Base-by-base conservation (phyloP, 2,113 vertebrate species). In the Murina feae region DNA sequence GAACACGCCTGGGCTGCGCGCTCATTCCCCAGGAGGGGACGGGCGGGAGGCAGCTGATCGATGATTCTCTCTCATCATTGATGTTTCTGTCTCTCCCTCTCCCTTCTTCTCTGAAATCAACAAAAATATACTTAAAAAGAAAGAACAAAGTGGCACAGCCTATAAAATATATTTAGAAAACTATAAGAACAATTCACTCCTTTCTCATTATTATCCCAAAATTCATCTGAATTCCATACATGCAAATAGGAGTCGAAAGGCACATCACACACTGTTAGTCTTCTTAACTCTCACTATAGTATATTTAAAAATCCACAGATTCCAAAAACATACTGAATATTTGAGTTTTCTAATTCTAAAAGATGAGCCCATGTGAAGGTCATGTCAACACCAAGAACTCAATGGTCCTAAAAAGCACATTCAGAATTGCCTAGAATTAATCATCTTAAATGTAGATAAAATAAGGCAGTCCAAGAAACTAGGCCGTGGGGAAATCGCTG, bases 281-380 rank as follows among this genome's bases (percentile, higher is more conserved):
- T 83, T 76, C 49, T 81, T 23, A 79, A n/a, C 51, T 49, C 55
- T 88, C 49, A 58, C 66, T 23, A 76, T 10, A 11, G 44, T 44
- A 18, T 89, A 76, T 35, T 51, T 68, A 81, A 47, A 80, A 53
- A 21, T 75, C 35, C 39, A 69, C 2, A 68, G 37, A 83, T 44
- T n/a, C 71, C 7, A 3, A 80, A 47, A 76, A 12, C 13, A 47
- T 42, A 76, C 28, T 42, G 32, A 94, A 21, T 65, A 85, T 71
- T 89, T 63, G n/a, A 21, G 30, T 72, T 84, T 93, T 94, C 65
- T 69, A 65, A 39, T 86, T 91, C 88, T 81, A 94, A 95, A 96
- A 80, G 66, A 86, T 49, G 25, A 86, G 49, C 44, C 83, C 69
- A 63, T 58, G 44, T 74, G 78, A 76, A 79, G 65, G 71, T 89